A percentile compares a stretch with the other conserved stretches of the same genome.
These are phyloP conservation scores for Phalacrocorax aristotelis DNA, from an alignment of 2,113 vertebrate genomes.

Conservation along the genomic window DNA sequence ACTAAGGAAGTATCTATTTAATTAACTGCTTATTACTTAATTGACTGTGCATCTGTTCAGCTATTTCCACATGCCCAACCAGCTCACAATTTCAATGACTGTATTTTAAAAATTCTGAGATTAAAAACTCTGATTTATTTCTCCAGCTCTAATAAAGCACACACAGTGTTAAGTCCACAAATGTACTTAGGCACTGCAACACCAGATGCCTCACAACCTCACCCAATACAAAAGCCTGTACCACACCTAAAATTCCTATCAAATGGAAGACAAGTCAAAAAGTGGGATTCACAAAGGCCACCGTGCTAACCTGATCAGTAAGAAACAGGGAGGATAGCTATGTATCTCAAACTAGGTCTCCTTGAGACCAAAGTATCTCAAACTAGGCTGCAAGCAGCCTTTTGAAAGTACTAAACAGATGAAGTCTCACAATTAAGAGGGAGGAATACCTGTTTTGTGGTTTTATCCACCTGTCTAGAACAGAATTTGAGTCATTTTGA, in stretches of 20 bases:
- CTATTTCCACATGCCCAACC: not conserved
- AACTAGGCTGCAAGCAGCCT: not conserved
- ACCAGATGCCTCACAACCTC: not conserved
- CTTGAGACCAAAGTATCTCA: not conserved
- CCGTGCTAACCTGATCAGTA: not conserved
- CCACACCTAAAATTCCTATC: not conserved
- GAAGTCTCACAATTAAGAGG: not conserved
- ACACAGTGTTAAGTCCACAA: not conserved
- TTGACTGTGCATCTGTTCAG: not conserved
- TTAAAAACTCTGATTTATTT: not conserved
- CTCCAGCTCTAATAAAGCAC: not conserved
- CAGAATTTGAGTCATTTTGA: not conserved
- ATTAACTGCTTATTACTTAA: not conserved
- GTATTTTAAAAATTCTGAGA: not conserved
- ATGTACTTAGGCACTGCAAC: not conserved
- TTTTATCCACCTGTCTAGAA: not conserved
- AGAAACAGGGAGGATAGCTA: not conserved
- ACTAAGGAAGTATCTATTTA: not conserved
- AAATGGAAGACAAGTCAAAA: not conserved
- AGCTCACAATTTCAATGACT: not conserved
- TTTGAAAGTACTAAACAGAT: not conserved
- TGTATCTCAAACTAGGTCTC: not conserved
- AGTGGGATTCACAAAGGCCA: not conserved
- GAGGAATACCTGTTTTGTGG: not conserved
- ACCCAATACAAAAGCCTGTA: not conserved